Base-by-base conservation (phyloP, 1,140 invertebrate species). In the Pogonognathellus flavescens region DNA sequence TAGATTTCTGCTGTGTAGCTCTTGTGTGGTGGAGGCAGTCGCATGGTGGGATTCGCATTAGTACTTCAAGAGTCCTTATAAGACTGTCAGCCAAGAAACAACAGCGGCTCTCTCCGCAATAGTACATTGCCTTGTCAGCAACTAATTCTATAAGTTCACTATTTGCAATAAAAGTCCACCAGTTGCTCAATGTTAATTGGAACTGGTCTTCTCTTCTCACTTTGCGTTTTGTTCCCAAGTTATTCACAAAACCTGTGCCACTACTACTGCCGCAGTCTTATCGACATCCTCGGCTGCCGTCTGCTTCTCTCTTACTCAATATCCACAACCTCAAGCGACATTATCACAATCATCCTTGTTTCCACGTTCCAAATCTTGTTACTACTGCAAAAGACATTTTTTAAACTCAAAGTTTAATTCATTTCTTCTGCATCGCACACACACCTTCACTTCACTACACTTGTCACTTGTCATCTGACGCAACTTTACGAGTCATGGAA, bases 71-170 rank as follows among this genome's bases (percentile, higher is more conserved):
- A 76, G 70, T 76, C 70, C 70, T 76, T 76, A 76, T 76, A 76
- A 76, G 70, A 76, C 70, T 49, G 70, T 76, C 70, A 31, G 70
- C 70, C 70, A 50, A 76, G 41, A 50, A 76, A 31, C 70, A 76
- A 76, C 70, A 76, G 70, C 70, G 20, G 70, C 31, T 76, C 70
- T 76, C 70, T 76, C 31, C 14, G 14, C 41, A 41, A 25, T 18
- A 76, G 41, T 76, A 76, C 70, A 41, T 76, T 31, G 70, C 70
- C 70, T 76, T 76, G 70, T 76, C 70, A 76, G 70, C 70, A 76
- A 76, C 70, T 76, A 25, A 76, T 76, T 76, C 70, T 41, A 41
- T 76, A 16, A 16, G 25, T 41, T 76, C 70, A 49, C 31, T n/a
- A 76, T 76, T 76, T 31, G 41, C 70, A 49, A 50, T 14, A 31